Evolutionary conservation across 2,113 vertebrate species (phyloP).

Genomic region (Dasyprocta punctata): DNA sequence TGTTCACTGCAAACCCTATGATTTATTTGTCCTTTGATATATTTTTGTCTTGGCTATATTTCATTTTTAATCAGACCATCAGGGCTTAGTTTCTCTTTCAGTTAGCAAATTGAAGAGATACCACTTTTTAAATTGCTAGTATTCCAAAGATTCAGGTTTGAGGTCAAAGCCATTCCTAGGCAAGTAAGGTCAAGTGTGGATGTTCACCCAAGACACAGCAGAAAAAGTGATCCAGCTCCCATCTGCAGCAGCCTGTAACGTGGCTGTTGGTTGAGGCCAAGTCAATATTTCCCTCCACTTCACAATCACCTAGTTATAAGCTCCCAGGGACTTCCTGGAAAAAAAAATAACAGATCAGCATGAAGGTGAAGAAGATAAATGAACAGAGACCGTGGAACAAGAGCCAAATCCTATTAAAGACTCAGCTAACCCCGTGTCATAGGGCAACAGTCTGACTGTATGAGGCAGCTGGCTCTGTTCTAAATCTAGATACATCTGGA

Average conservation of each 20-base stretch:
- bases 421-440: not conserved
- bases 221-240: not conserved
- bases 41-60: not conserved
- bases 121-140: slow-evolving; percentile 4
- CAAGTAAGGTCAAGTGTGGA: slow-evolving; percentile 11
- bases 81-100: slow-evolving; percentile 34
- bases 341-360: slow-evolving; percentile 3
- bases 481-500: slow-evolving; percentile 4
- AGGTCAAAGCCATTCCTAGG: not conserved
- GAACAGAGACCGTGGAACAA: not conserved
- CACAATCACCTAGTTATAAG: slow-evolving; percentile 25
- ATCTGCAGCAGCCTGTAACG: not conserved
- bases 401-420: not conserved
- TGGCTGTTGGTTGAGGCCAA: not conserved
- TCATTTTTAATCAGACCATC: not conserved
- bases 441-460: not conserved
- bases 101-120: slow-evolving; percentile 8
- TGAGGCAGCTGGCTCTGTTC: not conserved
- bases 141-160: slow-evolving; percentile 7
- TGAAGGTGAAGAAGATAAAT: slow-evolving; percentile 59
- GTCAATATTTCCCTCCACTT: not conserved
- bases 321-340: not conserved
- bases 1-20: not conserved
- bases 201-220: not conserved
- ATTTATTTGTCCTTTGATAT: slow-evolving; percentile 46